phyloP scores from a whole-genome alignment of 2,797 vertebrate species.

The Pangasius mekongensis region DNA sequence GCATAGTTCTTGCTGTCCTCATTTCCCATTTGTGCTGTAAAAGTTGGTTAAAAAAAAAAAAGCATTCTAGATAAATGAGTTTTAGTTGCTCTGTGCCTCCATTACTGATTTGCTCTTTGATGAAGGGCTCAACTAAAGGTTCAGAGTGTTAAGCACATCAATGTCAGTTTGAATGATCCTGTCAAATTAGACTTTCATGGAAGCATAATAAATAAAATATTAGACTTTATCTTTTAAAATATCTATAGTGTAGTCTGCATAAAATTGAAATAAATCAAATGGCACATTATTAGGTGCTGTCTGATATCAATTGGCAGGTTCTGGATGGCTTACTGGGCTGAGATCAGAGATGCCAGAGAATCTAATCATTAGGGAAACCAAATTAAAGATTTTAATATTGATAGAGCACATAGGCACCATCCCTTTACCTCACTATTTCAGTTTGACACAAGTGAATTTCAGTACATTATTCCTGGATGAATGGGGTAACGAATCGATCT shows the following conservation, averaged over 20 bases:
- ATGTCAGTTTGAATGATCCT: slow-evolving; percentile 68
- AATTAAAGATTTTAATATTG: slow-evolving; percentile 61
- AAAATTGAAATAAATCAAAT: slow-evolving; percentile 91
- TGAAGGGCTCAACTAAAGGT: slow-evolving; percentile 77
- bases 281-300: slow-evolving; percentile 86
- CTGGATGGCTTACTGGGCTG: slow-evolving; percentile 45
- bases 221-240: slow-evolving; percentile 88
- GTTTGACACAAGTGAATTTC: slow-evolving; percentile 56
- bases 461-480: slow-evolving; percentile 55
- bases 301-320: slow-evolving; percentile 57
- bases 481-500: slow-evolving; percentile 53
- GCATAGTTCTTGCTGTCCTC: background rate
- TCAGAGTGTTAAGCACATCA: background rate
- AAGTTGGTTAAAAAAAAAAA: background rate
- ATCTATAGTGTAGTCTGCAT: slow-evolving; percentile 86
- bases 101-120: slow-evolving; percentile 68
- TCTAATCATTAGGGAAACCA: slow-evolving; percentile 57
- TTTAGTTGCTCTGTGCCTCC: background rate
- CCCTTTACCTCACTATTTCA: slow-evolving; percentile 30
- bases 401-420: slow-evolving; percentile 49
- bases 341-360: slow-evolving; percentile 55
- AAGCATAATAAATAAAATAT: slow-evolving; percentile 87
- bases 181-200: slow-evolving; percentile 87
- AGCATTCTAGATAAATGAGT: slow-evolving; percentile 41
- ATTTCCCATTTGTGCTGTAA: background rate